Percentiles rank a stretch among this genome's conserved stretches.
Conservation (phyloP, 2,888 invertebrate genomes). For the Cosmia pyralina region DNA sequence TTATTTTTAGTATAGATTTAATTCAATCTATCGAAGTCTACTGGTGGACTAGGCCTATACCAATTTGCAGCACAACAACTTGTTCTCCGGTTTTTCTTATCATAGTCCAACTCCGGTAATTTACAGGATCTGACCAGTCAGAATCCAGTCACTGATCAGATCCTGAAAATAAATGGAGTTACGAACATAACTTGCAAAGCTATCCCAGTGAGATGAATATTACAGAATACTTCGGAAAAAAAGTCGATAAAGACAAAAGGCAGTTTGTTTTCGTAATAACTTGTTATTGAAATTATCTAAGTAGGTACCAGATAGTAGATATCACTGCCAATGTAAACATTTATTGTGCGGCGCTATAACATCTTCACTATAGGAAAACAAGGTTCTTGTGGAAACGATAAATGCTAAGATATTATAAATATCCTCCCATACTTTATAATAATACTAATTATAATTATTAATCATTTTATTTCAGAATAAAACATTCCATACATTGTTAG, state of each 20-base stretch:
- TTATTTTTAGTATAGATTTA: too few relatives aligned
- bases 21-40: too few relatives aligned
- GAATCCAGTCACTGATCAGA: background rate
- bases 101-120: background rate
- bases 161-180: background rate
- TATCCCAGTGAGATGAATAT: background rate
- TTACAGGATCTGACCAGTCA: background rate
- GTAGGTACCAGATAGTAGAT: conserved; percentile 19
- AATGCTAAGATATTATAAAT: conserved; percentile 11
- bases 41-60: too few relatives aligned
- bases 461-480: too few relatives aligned
- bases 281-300: conserved; percentile 49
- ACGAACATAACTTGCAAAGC: background rate
- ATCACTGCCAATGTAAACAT: conserved; percentile 31
- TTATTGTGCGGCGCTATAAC: conserved; percentile 3
- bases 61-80: background rate
- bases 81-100: background rate
- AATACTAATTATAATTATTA: too few relatives aligned
- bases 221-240: too few relatives aligned
- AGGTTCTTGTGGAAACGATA: too few relatives aligned
- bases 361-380: conserved; percentile 20
- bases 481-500: too few relatives aligned
- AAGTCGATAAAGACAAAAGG: background rate
- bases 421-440: too few relatives aligned
- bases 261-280: conserved; percentile 32